These are phyloP conservation scores for Idaea straminata DNA, from an alignment of 2,888 invertebrate species.

Conservation along the genomic window DNA sequence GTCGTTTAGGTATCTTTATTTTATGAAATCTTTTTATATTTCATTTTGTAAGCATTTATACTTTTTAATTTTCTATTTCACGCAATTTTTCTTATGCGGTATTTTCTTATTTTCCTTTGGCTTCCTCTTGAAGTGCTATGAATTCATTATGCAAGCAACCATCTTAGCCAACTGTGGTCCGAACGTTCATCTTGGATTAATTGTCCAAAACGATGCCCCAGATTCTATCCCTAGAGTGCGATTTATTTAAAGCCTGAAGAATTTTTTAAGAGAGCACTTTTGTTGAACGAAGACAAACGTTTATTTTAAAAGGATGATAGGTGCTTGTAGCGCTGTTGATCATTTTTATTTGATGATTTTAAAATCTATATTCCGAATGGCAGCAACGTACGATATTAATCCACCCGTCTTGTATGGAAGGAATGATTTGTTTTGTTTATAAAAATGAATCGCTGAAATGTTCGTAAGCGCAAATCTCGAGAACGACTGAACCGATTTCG, in stretches of 20 bases:
- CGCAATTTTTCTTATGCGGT: not conserved
- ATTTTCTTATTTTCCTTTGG: not conserved
- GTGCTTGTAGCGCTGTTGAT: not conserved
- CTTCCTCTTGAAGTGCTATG: not conserved
- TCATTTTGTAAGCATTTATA: not conserved
- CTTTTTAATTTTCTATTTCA: not conserved
- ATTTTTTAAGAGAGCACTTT: not conserved
- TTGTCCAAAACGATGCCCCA: constrained; percentile 28
- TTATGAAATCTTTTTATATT: not conserved
- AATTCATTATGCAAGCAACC: constrained; percentile 38
- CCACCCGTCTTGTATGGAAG: too few relatives aligned
- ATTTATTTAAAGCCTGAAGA: constrained; percentile 9
- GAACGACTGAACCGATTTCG: too few relatives aligned
- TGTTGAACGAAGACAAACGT: not conserved
- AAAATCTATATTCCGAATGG: not conserved
- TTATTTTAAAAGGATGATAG: not conserved
- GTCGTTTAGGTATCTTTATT: too few relatives aligned
- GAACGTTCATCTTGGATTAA: constrained; percentile 34
- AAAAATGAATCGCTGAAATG: too few relatives aligned
- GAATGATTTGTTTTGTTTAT: too few relatives aligned
- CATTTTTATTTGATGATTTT: not conserved
- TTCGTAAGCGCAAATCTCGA: too few relatives aligned
- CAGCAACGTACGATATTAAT: not conserved
- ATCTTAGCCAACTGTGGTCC: constrained; percentile 30
- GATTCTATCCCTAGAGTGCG: constrained; percentile 22